Evolutionary conservation across 2,797 vertebrate species (phyloP).

Genomic region (Cirrhinus mrigala): DNA sequence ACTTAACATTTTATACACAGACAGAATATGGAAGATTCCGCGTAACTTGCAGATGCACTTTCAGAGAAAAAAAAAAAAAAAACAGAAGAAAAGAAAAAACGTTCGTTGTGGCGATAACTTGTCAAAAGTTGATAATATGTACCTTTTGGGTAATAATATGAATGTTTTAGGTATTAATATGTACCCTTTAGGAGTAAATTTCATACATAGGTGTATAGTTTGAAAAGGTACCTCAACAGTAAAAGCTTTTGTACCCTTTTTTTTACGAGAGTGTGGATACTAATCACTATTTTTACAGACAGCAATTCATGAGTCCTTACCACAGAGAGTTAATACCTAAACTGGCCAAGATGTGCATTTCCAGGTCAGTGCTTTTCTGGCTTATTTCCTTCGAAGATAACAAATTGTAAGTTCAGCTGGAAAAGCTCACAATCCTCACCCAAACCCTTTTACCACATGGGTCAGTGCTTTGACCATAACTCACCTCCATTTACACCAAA

Average conservation of each 20-base stretch:
- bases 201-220: too few relatives aligned
- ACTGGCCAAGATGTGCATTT: not conserved
- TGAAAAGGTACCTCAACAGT: too few relatives aligned
- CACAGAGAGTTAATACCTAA: not conserved
- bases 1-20: not conserved
- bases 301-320: not conserved
- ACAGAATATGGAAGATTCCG: not conserved
- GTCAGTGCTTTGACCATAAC: constrained; percentile 12
- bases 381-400: constrained; percentile 19
- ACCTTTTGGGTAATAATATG: too few relatives aligned
- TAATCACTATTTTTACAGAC: not conserved
- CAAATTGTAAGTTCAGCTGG: constrained; percentile 6
- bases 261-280: not conserved
- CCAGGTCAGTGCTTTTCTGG: constrained; percentile 1
- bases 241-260: too few relatives aligned
- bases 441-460: not conserved
- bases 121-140: too few relatives aligned
- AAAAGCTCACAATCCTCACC: not conserved
- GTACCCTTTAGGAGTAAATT: too few relatives aligned
- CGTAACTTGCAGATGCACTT: not conserved
- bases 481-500: not conserved
- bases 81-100: too few relatives aligned
- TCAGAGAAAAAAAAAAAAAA: too few relatives aligned
- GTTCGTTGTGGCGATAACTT: too few relatives aligned
- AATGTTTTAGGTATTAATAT: too few relatives aligned